phyloP scores from a whole-genome alignment of 2,888 invertebrate genomes.

The Stegophylla sp. region DNA sequence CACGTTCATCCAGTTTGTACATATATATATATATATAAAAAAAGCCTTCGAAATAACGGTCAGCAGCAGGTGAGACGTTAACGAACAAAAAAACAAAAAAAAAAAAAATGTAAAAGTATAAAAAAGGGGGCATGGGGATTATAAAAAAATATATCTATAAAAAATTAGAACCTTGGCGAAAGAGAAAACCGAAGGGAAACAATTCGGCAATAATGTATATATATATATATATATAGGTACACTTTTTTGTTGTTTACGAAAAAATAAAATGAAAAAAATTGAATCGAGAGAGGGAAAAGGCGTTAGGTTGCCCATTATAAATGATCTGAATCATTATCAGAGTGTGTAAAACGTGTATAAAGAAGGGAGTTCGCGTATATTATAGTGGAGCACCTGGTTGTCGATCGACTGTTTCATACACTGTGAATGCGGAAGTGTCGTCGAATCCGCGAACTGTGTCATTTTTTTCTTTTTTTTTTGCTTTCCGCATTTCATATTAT shows the following conservation, averaged over 20 bases:
- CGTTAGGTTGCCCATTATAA: constrained; percentile 28
- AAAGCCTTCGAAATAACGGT: constrained; percentile 45
- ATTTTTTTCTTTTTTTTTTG: constrained; percentile 1
- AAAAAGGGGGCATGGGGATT: constrained; percentile 38
- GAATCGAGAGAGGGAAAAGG: constrained; percentile 37
- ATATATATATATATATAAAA: too few relatives aligned
- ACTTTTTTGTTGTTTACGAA: constrained; percentile 48
- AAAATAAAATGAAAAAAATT: neutral
- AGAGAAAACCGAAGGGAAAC: constrained; percentile 45
- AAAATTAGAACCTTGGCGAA: constrained; percentile 40
- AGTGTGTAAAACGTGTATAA: constrained; percentile 46
- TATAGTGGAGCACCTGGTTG: constrained; percentile 30
- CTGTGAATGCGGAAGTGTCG: constrained; percentile 48
- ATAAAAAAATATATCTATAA: constrained; percentile 12
- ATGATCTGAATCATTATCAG: constrained; percentile 41
- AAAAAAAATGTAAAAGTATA: too few relatives aligned
- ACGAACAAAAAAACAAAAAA: constrained; percentile 40
- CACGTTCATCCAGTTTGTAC: neutral
- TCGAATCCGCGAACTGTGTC: neutral
- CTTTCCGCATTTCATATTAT: neutral
- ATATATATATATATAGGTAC: too few relatives aligned
- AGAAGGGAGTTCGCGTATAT: constrained; percentile 1
- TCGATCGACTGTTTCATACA: constrained; percentile 24
- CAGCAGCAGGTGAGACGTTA: constrained; percentile 55
- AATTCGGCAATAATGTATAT: constrained; percentile 49